Base-by-base conservation (phyloP, 2,113 vertebrate species). In the Lethenteron camtschaticum region DNA sequence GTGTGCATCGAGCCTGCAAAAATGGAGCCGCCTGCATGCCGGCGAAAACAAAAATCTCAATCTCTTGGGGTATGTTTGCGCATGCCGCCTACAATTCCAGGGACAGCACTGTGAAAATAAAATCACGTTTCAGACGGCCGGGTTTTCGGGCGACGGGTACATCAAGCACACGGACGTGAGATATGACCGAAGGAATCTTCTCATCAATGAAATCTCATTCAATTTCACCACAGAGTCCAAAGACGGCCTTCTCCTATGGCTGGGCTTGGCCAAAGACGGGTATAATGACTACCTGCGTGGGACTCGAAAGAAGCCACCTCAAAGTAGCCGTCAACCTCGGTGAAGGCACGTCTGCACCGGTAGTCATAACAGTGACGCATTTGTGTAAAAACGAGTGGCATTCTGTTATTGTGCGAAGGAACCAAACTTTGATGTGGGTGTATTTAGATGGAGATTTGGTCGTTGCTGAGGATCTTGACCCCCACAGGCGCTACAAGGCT, bases 251-350 rank as follows among this genome's bases (percentile, higher is more conserved):
- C 78, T 88, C 55, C 20, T 77, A 72, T 90, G 87, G 87, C 79
- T 86, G 81, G 88, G 86, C 10, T 82, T 76, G 72, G 82, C 79
- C 8, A 79, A 83, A 70, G 77, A 84, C 2, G 83, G 87, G 74
- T 84, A 85, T 9, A 81, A 86, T 6, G 84, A 90, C 72, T 86
- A 87, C 75, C 83, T 91, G 59, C 6, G 75, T 84, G 4, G 89
- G 87, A 12, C 77, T 91, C 14, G 73, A 80, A 68, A 74, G 76
- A 2, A 78, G 81, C 12, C 74, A 73, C 55, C 75, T 91, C n/a
- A 91, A 85, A 78, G 71, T 87, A 16, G 81, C 79, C 1, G 75
- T 87, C n/a, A 89, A 85, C 63, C 82, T 91, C 3, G 86, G 87
- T 56, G 83, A 85, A 74, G 82, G 76, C 70, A 73, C 83, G 4